A percentile compares a stretch with the other conserved stretches of the same genome.
phyloP scores from a whole-genome alignment of 2,113 vertebrate species.

The Dasyurus viverrinus region DNA sequence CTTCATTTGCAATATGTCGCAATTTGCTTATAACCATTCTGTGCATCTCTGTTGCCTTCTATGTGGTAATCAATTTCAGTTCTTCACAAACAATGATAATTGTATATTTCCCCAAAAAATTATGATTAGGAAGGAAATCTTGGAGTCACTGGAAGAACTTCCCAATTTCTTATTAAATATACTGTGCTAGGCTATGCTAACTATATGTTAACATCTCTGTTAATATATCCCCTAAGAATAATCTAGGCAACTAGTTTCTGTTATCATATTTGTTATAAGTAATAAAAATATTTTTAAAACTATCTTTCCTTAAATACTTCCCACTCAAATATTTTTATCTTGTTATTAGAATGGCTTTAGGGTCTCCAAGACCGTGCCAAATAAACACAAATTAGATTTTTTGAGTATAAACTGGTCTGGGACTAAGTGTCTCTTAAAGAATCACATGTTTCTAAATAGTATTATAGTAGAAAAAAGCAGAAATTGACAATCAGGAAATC shows the following conservation, averaged over 20 bases:
- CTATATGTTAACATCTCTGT: constrained; percentile 44
- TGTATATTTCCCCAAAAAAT: background rate
- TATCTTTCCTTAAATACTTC: background rate
- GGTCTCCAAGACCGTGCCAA: background rate
- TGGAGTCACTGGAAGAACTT: background rate
- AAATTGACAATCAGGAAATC: background rate
- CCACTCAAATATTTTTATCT: background rate
- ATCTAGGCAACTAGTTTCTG: constrained; percentile 23
- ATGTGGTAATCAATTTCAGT: no score
- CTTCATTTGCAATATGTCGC: background rate
- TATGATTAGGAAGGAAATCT: background rate
- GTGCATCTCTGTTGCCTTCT: background rate
- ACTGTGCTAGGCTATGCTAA: background rate
- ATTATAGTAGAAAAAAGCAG: no score
- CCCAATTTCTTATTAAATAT: background rate
- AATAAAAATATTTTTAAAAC: constrained; percentile 21
- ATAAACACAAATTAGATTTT: background rate
- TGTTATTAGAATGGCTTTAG: background rate
- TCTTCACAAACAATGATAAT: background rate
- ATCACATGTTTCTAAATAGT: background rate
- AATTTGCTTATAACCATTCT: background rate
- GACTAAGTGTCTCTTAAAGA: background rate
- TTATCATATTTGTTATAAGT: constrained; percentile 49
- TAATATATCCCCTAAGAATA: constrained; percentile 38
- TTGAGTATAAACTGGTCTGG: no score